Evolutionary conservation across 2,113 vertebrate genomes (phyloP).

Genomic region (Equus quagga): DNA sequence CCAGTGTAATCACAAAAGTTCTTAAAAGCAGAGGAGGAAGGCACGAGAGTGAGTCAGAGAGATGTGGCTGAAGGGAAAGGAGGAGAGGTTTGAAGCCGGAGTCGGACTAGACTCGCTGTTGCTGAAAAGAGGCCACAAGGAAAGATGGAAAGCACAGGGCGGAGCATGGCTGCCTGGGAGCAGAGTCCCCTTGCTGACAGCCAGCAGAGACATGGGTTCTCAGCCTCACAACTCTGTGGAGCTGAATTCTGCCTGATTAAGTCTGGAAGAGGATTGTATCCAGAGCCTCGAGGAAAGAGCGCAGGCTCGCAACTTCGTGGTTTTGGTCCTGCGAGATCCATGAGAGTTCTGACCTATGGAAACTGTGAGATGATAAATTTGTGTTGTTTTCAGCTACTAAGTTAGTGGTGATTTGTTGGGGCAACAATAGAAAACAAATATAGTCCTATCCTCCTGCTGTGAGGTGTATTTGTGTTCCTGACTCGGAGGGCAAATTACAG

Average conservation of each 20-base stretch:
- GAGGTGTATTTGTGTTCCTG: not conserved
- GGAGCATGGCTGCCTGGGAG: not conserved
- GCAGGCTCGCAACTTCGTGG: not conserved
- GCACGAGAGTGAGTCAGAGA: not conserved
- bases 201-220: not conserved
- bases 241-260: not conserved
- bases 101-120: not conserved
- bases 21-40: not conserved
- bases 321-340: not conserved
- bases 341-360: not conserved
- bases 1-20: not conserved
- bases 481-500: not conserved
- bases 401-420: not conserved
- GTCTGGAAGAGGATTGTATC: not conserved
- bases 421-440: not conserved
- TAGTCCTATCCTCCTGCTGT: not conserved
- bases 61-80: too few species aligned
- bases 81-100: not conserved
- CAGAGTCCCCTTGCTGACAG: not conserved
- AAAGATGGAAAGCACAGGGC: not conserved
- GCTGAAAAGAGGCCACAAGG: not conserved
- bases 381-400: not conserved
- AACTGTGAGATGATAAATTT: not conserved
- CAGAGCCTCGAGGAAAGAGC: not conserved
- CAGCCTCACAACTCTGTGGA: not conserved